Evolutionary conservation across 2,113 vertebrate genomes (phyloP).

Genomic region (Plotosus lineatus): DNA sequence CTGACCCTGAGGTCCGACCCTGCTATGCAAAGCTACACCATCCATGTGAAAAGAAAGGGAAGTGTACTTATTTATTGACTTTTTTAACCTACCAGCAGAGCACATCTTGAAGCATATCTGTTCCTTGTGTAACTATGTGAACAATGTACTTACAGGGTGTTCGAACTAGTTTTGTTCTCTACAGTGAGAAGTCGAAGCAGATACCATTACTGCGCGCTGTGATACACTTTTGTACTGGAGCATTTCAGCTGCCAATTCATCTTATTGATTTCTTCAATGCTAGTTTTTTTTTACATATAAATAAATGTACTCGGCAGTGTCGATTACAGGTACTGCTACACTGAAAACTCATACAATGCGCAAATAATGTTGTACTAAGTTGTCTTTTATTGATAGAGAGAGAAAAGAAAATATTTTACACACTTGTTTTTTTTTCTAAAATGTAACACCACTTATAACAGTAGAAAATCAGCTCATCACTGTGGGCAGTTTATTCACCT

Average conservation of each 20-base stretch:
- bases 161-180: constrained; percentile 10
- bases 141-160: constrained; percentile 34
- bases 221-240: background rate
- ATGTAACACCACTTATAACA: background rate
- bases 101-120: constrained; percentile 44
- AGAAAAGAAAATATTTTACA: background rate
- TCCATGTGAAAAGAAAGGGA: constrained; percentile 74
- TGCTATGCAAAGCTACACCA: constrained; percentile 81
- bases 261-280: constrained; percentile 1
- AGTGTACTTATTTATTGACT: constrained; percentile 98
- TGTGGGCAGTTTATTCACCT: constrained; percentile 15
- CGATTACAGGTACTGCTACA: constrained; percentile 5
- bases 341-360: constrained; percentile 13
- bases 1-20: constrained; percentile 61
- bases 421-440: constrained; percentile 29
- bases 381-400: background rate
- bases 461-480: background rate
- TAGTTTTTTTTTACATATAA: background rate
- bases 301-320: background rate
- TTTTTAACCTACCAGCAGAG: constrained; percentile 78
- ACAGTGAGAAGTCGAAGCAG: background rate
- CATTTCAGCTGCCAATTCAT: background rate
- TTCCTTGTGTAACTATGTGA: constrained; percentile 21
- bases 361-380: background rate
- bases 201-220: background rate